These are phyloP conservation scores for Hylaeus anthracinus DNA, from an alignment of 1,140 invertebrate species.

Conservation along the genomic window DNA sequence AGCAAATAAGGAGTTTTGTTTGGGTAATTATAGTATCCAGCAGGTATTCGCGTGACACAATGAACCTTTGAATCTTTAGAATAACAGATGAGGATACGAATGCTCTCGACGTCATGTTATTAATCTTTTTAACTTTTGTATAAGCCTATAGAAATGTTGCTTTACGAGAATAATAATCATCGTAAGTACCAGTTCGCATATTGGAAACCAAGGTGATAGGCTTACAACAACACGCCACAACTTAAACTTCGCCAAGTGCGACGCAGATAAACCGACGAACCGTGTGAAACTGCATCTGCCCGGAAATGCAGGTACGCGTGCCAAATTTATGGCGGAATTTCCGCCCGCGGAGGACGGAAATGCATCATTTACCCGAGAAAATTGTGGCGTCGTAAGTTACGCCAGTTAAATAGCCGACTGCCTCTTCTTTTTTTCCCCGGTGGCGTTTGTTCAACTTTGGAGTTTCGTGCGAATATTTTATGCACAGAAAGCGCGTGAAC, in stretches of 20 bases:
- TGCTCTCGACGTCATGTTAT: no score
- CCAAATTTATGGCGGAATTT: constrained; percentile 40
- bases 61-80: no score
- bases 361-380: constrained; percentile 39
- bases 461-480: no score
- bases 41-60: no score
- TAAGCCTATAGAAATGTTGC: no score
- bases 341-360: not conserved
- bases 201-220: not conserved
- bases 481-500: not conserved
- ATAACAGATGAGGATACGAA: no score
- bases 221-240: not conserved
- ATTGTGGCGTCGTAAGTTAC: not conserved
- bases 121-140: no score
- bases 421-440: not conserved
- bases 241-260: constrained; percentile 31
- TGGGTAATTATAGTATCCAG: no score
- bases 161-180: no score
- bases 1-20: no score
- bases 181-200: not conserved
- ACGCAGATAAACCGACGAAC: constrained; percentile 9
- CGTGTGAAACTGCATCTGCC: not conserved
- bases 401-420: not conserved
- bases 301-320: constrained; percentile 35
- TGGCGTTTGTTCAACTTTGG: not conserved